Conservation (phyloP, 2,888 invertebrate species). For the Brenthis daphne region DNA sequence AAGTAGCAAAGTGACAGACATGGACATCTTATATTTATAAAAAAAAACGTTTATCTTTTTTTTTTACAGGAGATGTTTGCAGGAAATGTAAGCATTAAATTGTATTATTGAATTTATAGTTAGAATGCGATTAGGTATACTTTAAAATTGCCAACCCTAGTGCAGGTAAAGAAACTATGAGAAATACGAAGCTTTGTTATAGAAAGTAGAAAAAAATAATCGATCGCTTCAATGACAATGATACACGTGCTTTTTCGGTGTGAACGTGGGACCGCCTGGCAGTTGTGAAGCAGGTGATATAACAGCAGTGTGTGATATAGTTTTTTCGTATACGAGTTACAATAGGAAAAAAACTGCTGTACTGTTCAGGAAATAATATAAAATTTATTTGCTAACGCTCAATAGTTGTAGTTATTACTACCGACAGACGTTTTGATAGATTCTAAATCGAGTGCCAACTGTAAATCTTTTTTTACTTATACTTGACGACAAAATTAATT, state of each 20-base stretch:
- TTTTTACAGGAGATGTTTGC: background rate
- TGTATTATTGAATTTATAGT: background rate
- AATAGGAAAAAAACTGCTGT: background rate
- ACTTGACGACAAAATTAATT: too few species aligned
- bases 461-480: too few species aligned
- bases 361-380: background rate
- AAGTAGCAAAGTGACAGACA: too few species aligned
- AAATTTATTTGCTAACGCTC: background rate
- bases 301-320: constrained; percentile 10
- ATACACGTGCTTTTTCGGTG: constrained; percentile 44
- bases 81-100: too few species aligned
- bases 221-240: constrained; percentile 30
- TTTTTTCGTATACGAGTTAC: background rate
- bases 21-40: too few species aligned
- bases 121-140: background rate
- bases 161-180: constrained; percentile 62
- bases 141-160: background rate
- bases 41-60: background rate
- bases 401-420: background rate
- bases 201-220: constrained; percentile 40
- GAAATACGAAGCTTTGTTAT: constrained; percentile 45
- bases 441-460: too few species aligned
- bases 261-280: constrained; percentile 32
- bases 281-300: constrained; percentile 38
- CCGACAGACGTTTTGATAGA: background rate